phyloP scores from a whole-genome alignment of 2,888 invertebrate species.

The Torymus tubicola region DNA sequence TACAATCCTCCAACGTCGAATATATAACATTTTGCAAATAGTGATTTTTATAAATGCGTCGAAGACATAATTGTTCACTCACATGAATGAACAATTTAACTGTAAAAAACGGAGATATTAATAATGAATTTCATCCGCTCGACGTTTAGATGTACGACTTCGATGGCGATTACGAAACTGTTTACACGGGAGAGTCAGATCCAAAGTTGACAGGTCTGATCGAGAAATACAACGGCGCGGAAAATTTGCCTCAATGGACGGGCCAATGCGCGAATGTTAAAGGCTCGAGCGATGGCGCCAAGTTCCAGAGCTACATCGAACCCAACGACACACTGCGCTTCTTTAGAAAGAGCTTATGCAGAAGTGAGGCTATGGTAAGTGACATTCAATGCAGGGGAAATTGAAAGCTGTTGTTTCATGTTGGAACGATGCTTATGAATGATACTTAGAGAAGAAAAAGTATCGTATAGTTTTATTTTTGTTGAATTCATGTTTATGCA shows the following conservation, averaged over 20 bases:
- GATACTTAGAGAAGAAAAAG: too few relatives aligned
- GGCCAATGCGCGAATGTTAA: conserved; percentile 87
- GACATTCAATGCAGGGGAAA: too few relatives aligned
- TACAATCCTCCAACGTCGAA: too few relatives aligned
- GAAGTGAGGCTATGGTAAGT: conserved; percentile 87
- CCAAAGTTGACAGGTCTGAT: conserved; percentile 83
- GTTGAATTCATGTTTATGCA: too few relatives aligned
- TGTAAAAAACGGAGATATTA: too few relatives aligned
- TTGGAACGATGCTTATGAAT: too few relatives aligned
- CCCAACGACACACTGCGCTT: conserved; percentile 85
- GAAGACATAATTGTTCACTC: too few relatives aligned
- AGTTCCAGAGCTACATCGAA: conserved; percentile 85
- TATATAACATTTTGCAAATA: too few relatives aligned
- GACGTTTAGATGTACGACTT: conserved; percentile 89
- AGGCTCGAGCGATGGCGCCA: conserved; percentile 90
- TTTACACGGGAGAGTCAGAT: conserved; percentile 84
- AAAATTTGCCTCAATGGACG: conserved; percentile 88
- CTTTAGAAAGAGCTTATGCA: conserved; percentile 90
- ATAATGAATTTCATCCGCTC: neutral
- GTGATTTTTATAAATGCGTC: too few relatives aligned
- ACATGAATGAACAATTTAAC: too few relatives aligned
- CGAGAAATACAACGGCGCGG: conserved; percentile 86
- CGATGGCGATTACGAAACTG: conserved; percentile 86
- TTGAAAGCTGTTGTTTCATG: too few relatives aligned
- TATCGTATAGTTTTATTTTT: too few relatives aligned